Conservation (phyloP, 2,113 vertebrate genomes). For the Enhydra lutris region DNA sequence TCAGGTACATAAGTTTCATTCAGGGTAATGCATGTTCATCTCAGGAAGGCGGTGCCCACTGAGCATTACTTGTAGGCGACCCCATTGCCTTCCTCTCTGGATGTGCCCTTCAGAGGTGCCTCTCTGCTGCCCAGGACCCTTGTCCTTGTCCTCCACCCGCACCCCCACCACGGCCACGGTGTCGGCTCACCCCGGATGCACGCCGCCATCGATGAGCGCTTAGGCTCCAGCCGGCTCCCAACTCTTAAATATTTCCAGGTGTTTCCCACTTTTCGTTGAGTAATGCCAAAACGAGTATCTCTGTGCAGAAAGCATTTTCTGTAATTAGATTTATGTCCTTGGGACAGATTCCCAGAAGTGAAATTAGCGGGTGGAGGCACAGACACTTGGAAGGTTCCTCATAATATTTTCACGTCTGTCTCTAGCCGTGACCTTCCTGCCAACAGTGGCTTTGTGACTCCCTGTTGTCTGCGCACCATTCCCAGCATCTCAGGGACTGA, state of each 20-base stretch:
- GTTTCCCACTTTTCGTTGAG: not conserved
- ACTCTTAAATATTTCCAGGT: not conserved
- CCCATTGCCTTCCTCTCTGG: not conserved
- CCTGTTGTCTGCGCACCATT: accelerated
- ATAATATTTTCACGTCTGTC: not conserved
- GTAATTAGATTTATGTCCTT: not conserved
- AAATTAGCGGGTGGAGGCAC: not conserved
- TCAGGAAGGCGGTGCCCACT: accelerated
- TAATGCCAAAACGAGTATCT: not conserved
- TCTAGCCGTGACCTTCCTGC: accelerated
- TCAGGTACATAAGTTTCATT: accelerated
- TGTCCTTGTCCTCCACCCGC: too few species aligned
- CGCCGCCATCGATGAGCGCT: accelerated
- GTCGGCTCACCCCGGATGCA: not conserved
- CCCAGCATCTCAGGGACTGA: accelerated
- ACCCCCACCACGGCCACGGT: not conserved
- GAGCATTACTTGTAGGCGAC: accelerated
- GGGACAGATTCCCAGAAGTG: not conserved
- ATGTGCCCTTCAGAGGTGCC: too few species aligned
- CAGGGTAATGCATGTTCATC: accelerated
- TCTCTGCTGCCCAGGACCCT: not conserved
- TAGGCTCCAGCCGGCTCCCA: accelerated
- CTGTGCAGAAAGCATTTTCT: not conserved
- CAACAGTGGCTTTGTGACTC: not conserved
- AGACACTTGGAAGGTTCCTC: not conserved